phyloP scores from a whole-genome alignment of 1,140 invertebrate genomes.

The Patella vulgata region DNA sequence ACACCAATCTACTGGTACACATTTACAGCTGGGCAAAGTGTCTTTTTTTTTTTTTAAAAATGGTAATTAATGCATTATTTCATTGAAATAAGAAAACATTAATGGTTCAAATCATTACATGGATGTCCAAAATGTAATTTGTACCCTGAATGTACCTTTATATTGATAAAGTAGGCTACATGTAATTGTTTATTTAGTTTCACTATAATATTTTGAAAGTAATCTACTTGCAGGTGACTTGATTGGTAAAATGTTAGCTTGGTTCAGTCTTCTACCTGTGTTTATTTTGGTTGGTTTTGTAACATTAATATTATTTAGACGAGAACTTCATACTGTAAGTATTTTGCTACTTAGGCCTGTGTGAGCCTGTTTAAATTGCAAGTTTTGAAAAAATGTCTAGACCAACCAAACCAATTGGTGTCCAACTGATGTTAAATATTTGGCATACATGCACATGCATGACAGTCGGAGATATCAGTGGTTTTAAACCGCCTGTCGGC shows the following conservation, averaged over 20 bases:
- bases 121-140: no score
- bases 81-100: no score
- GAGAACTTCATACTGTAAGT: slow-evolving; percentile 91
- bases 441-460: background rate
- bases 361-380: slow-evolving; percentile 6
- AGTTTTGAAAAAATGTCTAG: background rate
- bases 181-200: no score
- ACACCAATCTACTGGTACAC: no score
- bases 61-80: no score
- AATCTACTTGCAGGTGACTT: slow-evolving; percentile 76
- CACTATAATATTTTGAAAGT: no score
- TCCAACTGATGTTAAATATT: background rate
- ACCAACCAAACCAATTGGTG: background rate
- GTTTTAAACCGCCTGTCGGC: background rate
- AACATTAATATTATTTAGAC: slow-evolving; percentile 85
- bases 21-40: no score
- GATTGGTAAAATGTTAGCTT: slow-evolving; percentile 81
- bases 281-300: slow-evolving; percentile 84
- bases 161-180: no score
- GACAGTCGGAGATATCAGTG: background rate
- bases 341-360: slow-evolving; percentile 11
- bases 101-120: no score
- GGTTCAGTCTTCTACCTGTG: slow-evolving; percentile 84
- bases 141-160: no score
- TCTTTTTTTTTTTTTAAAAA: no score